These are phyloP conservation scores for Gadopsis marmoratus DNA, from an alignment of 2,797 vertebrate genomes.

Conservation along the genomic window DNA sequence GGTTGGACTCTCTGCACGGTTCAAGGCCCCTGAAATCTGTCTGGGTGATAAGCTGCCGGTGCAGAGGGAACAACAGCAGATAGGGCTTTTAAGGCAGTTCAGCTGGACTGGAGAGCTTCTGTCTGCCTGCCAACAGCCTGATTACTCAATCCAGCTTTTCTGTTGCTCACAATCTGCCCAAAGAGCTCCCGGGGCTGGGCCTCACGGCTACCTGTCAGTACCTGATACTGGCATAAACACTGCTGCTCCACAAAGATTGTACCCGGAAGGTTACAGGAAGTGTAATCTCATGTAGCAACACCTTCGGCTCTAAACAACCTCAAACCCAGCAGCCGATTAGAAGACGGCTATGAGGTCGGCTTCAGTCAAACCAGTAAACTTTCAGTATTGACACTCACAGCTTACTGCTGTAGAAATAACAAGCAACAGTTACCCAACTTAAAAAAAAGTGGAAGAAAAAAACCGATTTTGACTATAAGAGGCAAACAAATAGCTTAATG, in stretches of 20 bases:
- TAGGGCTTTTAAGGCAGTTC: constrained; percentile 85
- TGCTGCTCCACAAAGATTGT: constrained; percentile 46
- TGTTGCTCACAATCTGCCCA: constrained; percentile 71
- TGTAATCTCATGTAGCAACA: constrained; percentile 49
- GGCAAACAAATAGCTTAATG: constrained; percentile 6
- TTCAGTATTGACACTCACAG: constrained; percentile 36
- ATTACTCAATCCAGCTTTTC: constrained; percentile 85
- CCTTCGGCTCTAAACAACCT: constrained; percentile 40
- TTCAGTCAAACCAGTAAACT: constrained; percentile 40
- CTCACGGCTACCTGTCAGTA: constrained; percentile 77
- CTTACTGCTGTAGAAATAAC: constrained; percentile 8
- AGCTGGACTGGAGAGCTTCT: constrained; percentile 80
- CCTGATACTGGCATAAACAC: constrained; percentile 70
- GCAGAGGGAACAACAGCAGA: constrained; percentile 79
- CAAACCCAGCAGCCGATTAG: constrained; percentile 32
- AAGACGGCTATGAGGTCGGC: constrained; percentile 30
- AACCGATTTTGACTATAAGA: background rate
- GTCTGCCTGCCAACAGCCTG: constrained; percentile 84
- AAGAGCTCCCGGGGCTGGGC: constrained; percentile 56
- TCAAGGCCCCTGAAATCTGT: constrained; percentile 84
- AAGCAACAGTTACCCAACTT: constrained; percentile 16
- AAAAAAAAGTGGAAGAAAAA: background rate
- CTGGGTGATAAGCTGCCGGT: constrained; percentile 84
- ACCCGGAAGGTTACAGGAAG: constrained; percentile 59
- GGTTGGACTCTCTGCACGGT: constrained; percentile 76